Evolutionary conservation across 2,797 vertebrate genomes (phyloP).

Genomic region (Coracias cyanogaster): DNA sequence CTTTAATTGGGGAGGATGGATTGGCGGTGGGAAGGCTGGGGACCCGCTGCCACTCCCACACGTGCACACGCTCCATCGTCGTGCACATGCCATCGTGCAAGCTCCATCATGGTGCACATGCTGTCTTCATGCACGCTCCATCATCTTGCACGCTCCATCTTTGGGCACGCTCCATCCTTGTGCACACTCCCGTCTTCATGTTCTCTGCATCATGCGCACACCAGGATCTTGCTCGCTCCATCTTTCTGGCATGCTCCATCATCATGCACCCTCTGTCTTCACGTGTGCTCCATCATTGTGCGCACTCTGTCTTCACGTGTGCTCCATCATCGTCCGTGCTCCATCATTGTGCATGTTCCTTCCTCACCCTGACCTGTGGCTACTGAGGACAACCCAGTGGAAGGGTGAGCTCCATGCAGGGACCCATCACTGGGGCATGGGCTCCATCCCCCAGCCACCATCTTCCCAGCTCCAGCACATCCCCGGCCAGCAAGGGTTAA

Average conservation of each 20-base stretch:
- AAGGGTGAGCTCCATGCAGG: not conserved
- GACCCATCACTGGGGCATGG: fast-evolving
- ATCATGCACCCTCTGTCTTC: not conserved
- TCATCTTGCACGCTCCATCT: fast-evolving
- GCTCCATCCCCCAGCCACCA: too few species aligned
- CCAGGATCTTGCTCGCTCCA: not conserved
- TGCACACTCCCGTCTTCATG: too few species aligned
- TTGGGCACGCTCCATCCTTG: not conserved
- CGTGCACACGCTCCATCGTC: fast-evolving
- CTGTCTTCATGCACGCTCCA: not conserved
- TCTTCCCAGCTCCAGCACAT: not conserved
- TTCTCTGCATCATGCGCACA: too few species aligned
- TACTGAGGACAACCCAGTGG: not conserved
- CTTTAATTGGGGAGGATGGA: not conserved
- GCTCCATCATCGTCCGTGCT: too few species aligned
- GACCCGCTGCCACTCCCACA: not conserved
- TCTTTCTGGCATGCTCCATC: not conserved
- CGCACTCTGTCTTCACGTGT: not conserved
- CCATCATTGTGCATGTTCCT: not conserved
- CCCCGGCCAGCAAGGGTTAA: slow-evolving; percentile 12
- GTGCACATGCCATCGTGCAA: fast-evolving
- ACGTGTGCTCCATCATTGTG: not conserved
- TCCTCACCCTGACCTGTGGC: not conserved
- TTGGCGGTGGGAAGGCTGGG: not conserved
- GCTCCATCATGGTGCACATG: fast-evolving